Base-by-base conservation (phyloP, 2,113 vertebrate species). In the Pedionomus torquatus region DNA sequence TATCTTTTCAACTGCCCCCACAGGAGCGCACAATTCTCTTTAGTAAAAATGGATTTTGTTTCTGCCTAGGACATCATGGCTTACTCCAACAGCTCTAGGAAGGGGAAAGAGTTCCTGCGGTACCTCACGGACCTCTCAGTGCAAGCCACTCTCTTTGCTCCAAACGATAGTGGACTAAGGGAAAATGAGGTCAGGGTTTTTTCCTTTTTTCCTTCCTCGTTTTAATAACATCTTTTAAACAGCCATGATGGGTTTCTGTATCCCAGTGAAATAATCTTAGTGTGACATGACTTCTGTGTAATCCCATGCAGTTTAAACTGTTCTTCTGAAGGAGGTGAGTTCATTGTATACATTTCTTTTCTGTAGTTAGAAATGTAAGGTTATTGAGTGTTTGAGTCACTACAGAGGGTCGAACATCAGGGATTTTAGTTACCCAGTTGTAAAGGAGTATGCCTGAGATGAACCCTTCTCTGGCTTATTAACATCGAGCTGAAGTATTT, bases 131-230 rank as follows among this genome's bases (percentile, higher is more conserved):
- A 99, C 97, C 95, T 98, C 69, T 98, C 98, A 1, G 82, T 96
- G 64, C 98, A 61, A 0, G 97, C 98, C 23, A 99, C 99, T 4
- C 98, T 99, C 54, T 99, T 99, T 44, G 99, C 99, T 33, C 99
- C 99, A 2, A 98, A 98, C 2, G 98, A 99, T 41, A 95, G 77
- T 0, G 98, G 98, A 8, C 97, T 99, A 39, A 92, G 74, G 16
- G 96, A 96, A 83, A 99, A 99, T 41, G 96, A 99, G 98, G 99
- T 99, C 83, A 98, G 98, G 0, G 2, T 4, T 49, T 57, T 48
- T 54, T 39, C 5, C 8, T 46, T 71, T 51, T 78, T 81, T 17
- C 10, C 33, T 65, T 90, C 13, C 30, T 81, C 1, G 0, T 71
- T 86, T 54, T 48, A 68, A 37, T 28, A 83, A 64, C 24, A 30